Evolutionary conservation across 2,888 invertebrate genomes (phyloP).

Genomic region (Beris morrisii): DNA sequence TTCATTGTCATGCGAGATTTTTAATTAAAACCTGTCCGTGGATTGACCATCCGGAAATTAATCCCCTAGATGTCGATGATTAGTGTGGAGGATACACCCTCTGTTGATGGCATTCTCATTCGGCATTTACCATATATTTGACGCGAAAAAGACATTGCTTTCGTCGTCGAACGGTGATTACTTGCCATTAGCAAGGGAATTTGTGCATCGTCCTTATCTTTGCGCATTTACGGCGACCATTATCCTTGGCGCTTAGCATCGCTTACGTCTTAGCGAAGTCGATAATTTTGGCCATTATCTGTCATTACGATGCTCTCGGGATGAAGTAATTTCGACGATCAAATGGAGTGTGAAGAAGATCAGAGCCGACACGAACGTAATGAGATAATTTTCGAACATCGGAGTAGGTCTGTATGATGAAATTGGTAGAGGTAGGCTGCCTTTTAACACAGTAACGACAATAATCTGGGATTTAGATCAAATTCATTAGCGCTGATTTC

Average conservation of each 20-base stretch:
- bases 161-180: conserved; percentile 24
- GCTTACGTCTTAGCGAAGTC: conserved; percentile 16
- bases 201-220: conserved; percentile 10
- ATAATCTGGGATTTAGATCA: no score
- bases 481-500: no score
- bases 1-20: conserved; percentile 25
- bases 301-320: conserved; percentile 36
- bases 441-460: no score
- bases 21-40: conserved; percentile 32
- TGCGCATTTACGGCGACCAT: conserved; percentile 22
- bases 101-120: conserved; percentile 16
- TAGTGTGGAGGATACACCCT: conserved; percentile 12
- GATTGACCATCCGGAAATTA: conserved; percentile 35
- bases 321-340: conserved; percentile 37
- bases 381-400: conserved; percentile 14
- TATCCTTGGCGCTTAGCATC: conserved; percentile 18
- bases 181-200: conserved; percentile 12
- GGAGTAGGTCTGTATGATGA: neutral
- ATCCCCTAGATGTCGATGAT: conserved; percentile 26
- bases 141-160: conserved; percentile 9
- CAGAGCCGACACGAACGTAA: conserved; percentile 25
- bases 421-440: no score
- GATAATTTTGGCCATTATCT: conserved; percentile 37
- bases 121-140: neutral
- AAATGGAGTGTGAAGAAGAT: conserved; percentile 36